Conservation (phyloP, 2,113 vertebrate genomes). For the Nothoprocta pentlandii region DNA sequence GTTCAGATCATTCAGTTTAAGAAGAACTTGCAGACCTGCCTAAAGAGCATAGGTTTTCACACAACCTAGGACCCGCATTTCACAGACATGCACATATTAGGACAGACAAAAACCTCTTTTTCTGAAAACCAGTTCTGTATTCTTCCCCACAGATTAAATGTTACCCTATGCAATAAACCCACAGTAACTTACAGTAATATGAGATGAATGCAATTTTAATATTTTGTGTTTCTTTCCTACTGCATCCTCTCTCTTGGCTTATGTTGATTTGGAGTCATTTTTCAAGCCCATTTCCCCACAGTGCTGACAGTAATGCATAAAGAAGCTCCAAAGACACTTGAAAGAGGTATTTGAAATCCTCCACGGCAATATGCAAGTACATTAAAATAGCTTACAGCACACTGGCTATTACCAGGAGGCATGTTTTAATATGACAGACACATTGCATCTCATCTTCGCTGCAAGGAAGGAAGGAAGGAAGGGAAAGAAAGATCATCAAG, state of each 20-base stretch:
- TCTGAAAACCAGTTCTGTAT: background rate
- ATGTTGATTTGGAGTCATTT: background rate
- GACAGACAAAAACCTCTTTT: background rate
- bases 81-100: background rate
- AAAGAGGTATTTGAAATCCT: background rate
- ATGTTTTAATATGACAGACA: background rate
- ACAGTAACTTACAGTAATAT: background rate
- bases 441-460: background rate
- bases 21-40: background rate
- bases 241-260: background rate
- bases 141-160: background rate
- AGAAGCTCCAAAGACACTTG: background rate
- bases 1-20: background rate
- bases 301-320: background rate
- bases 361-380: background rate
- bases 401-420: background rate
- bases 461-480: background rate
- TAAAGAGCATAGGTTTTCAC: background rate
- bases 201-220: background rate
- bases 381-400: conserved; percentile 1
- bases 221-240: background rate
- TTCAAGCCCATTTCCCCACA: background rate
- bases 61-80: background rate
- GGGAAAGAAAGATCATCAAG: background rate
- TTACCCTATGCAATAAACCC: background rate